A percentile compares a stretch with the other conserved stretches of the same genome.
phyloP scores from a whole-genome alignment of 2,113 vertebrate genomes.

The Echinops telfairi region DNA sequence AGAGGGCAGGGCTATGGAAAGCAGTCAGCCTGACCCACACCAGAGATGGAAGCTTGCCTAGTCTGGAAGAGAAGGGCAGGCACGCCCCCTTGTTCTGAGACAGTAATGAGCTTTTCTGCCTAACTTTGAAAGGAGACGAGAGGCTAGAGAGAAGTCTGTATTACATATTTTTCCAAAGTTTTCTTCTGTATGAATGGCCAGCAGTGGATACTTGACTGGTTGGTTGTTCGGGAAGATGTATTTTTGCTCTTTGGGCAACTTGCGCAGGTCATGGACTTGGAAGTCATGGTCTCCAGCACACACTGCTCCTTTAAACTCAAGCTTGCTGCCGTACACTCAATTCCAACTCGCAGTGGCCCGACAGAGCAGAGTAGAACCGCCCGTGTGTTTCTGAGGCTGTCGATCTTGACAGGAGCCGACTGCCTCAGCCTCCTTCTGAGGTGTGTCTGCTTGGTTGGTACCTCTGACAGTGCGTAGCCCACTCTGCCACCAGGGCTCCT shows the following conservation, averaged over 20 bases:
- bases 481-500: neutral
- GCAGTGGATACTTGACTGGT: neutral
- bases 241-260: neutral
- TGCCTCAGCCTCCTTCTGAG: no score
- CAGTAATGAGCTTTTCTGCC: conserved; percentile 34
- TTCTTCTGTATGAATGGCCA: neutral
- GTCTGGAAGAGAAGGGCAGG: neutral
- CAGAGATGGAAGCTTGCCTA: neutral
- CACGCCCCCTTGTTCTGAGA: neutral
- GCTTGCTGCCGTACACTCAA: no score
- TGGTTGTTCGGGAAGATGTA: neutral
- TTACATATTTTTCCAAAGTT: neutral
- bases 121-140: neutral
- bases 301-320: no score
- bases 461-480: no score
- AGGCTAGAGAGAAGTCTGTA: neutral
- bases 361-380: no score
- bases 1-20: neutral
- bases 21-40: neutral
- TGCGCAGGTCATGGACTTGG: neutral
- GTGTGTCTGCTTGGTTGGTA: no score
- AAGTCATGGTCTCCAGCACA: neutral
- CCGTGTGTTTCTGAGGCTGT: no score
- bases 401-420: no score
- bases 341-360: no score